Base-by-base conservation (phyloP, 2,888 invertebrate genomes). In the Xestobium rufovillosum region DNA sequence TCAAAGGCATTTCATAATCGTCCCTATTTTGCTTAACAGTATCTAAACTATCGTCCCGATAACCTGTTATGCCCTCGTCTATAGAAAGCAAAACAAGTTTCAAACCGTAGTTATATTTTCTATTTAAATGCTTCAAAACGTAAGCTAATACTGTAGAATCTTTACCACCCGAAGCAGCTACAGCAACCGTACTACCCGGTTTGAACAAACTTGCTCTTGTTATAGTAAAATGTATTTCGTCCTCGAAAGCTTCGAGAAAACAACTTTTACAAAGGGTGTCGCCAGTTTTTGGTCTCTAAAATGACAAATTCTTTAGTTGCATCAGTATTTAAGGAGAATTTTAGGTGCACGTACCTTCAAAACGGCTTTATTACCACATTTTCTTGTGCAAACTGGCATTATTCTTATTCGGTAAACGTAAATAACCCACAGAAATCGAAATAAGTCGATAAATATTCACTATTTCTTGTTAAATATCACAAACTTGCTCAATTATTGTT, bases 111-210 rank as follows among this genome's bases (percentile, higher is more conserved):
- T 87, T 69, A 62, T 96, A 81, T 31, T 84, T 76, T 52, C 90
- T 79, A 63, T 99, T 98, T 8, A 99, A 70, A 2, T 84, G 69
- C 67, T 96, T 95, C 53, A 98, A 65, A 14, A 94, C 79, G 61
- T 95, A 86, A 0, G 97, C 97, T 36, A 99, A 70, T 10, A 98
- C 98, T 2, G 98, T 99, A 0, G 97, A 98, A 65, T 99, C 98
- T 70, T 90, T 90, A 15, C 91, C 91, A 16, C 91, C 91, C 23
- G 89, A 90, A 0, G 95, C 96, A 15, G 89, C 96, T 14, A 96
- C 79, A 1, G 95, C 96, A 14, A 96, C 90, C 26, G 81, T 83
- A 54, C 88, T 80, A 1, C 89, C 91, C 35, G 69, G 72, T 35
- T 78, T 79, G 59, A 97, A 96, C 31, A 97, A 69, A 44, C 83